These are phyloP conservation scores for Pelochelys cantorii DNA, from an alignment of 2,797 vertebrate genomes.

Conservation along the genomic window DNA sequence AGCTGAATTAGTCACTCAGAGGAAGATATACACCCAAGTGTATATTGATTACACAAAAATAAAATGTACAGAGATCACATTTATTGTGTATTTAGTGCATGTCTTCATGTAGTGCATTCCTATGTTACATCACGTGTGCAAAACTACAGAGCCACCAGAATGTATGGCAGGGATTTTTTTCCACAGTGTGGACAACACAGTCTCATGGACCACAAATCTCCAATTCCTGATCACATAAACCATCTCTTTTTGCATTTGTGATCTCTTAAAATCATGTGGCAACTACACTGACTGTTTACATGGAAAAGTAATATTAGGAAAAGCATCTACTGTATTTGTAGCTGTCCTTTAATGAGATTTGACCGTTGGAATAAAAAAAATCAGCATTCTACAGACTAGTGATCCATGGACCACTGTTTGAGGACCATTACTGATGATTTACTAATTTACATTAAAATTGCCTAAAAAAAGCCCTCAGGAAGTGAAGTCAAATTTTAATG, in stretches of 20 bases:
- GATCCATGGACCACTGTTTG: background rate
- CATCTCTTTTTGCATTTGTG: constrained; percentile 29
- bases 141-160: constrained; percentile 45
- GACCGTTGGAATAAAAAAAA: constrained; percentile 26
- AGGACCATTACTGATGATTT: background rate
- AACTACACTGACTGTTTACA: constrained; percentile 2
- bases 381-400: background rate
- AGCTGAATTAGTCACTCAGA: constrained; percentile 46
- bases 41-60: constrained; percentile 34
- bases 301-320: background rate
- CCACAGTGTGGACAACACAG: background rate
- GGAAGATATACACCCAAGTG: constrained; percentile 32
- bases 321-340: background rate
- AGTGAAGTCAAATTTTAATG: constrained; percentile 33
- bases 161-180: constrained; percentile 27
- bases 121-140: constrained; percentile 58
- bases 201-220: background rate
- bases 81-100: constrained; percentile 77
- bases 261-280: background rate
- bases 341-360: constrained; percentile 22
- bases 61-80: constrained; percentile 62
- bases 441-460: background rate
- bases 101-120: constrained; percentile 74
- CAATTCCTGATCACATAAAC: constrained; percentile 14
- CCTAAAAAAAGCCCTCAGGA: constrained; percentile 6